Evolutionary conservation across 2,797 vertebrate species (phyloP).

Genomic region (Enteromius afrohamiltoni): DNA sequence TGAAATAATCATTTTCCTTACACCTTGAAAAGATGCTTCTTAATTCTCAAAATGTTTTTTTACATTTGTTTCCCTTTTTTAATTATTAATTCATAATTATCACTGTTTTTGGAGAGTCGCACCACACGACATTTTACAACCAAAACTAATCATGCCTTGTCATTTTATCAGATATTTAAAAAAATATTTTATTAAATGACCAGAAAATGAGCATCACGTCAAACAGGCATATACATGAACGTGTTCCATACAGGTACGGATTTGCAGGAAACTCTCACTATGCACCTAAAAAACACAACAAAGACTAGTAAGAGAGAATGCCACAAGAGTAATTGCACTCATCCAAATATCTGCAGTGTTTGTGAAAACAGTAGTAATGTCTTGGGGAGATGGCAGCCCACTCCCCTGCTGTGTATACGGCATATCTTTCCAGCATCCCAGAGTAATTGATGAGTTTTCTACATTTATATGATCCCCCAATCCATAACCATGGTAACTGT

Average conservation of each 20-base stretch:
- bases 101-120: neutral
- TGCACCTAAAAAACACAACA: constrained; percentile 51
- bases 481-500: constrained; percentile 71
- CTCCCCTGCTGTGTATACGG: constrained; percentile 67
- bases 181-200: neutral
- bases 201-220: neutral
- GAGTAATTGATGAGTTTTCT: constrained; percentile 73
- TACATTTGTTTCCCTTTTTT: too few species aligned
- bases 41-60: neutral
- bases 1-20: neutral
- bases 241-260: neutral
- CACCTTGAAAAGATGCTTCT: neutral
- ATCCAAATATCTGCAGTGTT: constrained; percentile 65
- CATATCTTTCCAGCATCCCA: constrained; percentile 56
- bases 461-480: constrained; percentile 68
- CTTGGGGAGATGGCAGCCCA: constrained; percentile 55
- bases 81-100: neutral
- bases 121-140: neutral
- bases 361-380: constrained; percentile 60
- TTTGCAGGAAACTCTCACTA: constrained; percentile 27
- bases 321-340: constrained; percentile 60
- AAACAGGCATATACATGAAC: neutral
- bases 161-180: neutral
- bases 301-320: constrained; percentile 52
- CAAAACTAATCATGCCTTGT: neutral